A percentile compares a stretch with the other conserved stretches of the same genome.
Conservation (phyloP, 2,888 invertebrate species). For the Pachydiplax longipennis region DNA sequence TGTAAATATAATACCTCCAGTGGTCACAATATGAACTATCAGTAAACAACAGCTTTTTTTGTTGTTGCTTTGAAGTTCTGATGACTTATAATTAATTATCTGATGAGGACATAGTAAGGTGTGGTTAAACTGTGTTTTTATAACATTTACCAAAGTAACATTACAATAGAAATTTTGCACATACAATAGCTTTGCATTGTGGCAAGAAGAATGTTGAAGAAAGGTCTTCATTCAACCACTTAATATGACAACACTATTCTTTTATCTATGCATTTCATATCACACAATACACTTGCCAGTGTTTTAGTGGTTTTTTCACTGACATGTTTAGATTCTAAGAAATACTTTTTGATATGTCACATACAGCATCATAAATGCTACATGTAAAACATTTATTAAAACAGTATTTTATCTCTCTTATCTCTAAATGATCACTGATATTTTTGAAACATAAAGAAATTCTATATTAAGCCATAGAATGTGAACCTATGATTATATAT, state of each 20-base stretch:
- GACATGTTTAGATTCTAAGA: not conserved
- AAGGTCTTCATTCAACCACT: not conserved
- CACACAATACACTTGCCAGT: not conserved
- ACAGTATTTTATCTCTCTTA: not conserved
- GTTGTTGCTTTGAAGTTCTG: too few relatives aligned
- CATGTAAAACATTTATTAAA: not conserved
- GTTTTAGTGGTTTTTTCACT: not conserved
- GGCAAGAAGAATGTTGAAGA: not conserved
- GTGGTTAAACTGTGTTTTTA: too few relatives aligned
- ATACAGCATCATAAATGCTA: not conserved
- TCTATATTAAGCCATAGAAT: not conserved
- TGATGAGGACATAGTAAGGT: too few relatives aligned
- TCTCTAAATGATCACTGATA: not conserved
- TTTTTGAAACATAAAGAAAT: not conserved
- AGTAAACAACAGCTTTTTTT: too few relatives aligned
- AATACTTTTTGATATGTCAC: not conserved
- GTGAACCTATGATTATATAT: not conserved
- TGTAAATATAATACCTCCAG: too few relatives aligned
- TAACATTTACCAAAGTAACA: too few relatives aligned
- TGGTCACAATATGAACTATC: too few relatives aligned
- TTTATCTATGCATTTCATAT: not conserved
- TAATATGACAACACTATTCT: not conserved
- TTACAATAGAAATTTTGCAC: too few relatives aligned
- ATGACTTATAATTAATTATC: too few relatives aligned
- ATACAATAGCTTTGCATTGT: too few relatives aligned